These are phyloP conservation scores for Pleuronectes platessa DNA, from an alignment of 2,113 vertebrate species.

Conservation along the genomic window DNA sequence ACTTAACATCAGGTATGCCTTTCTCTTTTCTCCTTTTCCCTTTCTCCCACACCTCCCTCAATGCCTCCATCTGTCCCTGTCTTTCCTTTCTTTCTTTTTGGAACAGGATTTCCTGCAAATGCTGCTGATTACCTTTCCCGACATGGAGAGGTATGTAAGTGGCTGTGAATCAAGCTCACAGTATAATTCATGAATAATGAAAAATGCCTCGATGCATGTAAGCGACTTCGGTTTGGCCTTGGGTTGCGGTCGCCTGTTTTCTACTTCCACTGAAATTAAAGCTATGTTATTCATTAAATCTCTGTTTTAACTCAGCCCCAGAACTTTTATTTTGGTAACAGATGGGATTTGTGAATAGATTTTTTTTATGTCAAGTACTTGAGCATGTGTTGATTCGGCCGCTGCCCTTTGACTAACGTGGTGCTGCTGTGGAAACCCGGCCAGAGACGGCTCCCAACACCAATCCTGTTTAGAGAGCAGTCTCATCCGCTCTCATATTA, in stretches of 20 bases:
- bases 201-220: constrained; percentile 36
- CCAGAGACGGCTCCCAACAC: constrained; percentile 51
- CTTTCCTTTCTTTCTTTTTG: constrained; percentile 53
- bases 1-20: constrained; percentile 59
- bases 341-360: constrained; percentile 26
- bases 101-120: constrained; percentile 93
- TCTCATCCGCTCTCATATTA: constrained; percentile 73
- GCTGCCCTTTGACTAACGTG: constrained; percentile 30
- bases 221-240: constrained; percentile 14
- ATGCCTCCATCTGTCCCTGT: constrained; percentile 40
- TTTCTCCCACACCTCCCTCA: constrained; percentile 44
- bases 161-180: constrained; percentile 44
- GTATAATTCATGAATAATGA: constrained; percentile 64
- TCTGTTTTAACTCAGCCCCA: constrained; percentile 6
- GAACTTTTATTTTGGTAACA: not conserved
- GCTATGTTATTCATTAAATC: constrained; percentile 16
- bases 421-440: constrained; percentile 52
- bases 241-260: constrained; percentile 11
- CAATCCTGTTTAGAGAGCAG: constrained; percentile 65
- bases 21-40: constrained; percentile 43
- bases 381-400: constrained; percentile 35
- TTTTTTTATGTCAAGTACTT: not conserved
- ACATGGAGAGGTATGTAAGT: constrained; percentile 88
- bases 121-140: constrained; percentile 88
- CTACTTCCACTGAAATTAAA: constrained; percentile 17